These are phyloP conservation scores for Sebastes itinus DNA, from an alignment of 2,797 vertebrate genomes.

Conservation along the genomic window DNA sequence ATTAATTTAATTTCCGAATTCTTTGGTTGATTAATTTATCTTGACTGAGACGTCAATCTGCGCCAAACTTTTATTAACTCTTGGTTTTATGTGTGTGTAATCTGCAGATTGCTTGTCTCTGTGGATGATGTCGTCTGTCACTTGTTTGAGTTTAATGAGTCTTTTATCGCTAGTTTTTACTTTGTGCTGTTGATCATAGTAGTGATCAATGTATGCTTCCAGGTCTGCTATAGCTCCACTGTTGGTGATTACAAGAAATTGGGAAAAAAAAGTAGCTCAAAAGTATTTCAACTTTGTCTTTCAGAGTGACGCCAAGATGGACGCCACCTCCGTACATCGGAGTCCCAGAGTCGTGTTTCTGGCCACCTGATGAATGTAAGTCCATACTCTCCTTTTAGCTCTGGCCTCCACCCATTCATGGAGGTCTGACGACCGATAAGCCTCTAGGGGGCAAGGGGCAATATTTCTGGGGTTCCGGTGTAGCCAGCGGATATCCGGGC, in stretches of 20 bases:
- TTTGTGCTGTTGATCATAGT: not conserved
- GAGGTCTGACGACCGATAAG: too few species aligned
- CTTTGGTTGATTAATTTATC: not conserved
- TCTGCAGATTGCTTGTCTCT: too few species aligned
- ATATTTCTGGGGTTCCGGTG: too few species aligned
- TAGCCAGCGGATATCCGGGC: too few species aligned
- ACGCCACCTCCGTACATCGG: constrained; percentile 8
- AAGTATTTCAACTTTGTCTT: not conserved
- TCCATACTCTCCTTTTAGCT: not conserved
- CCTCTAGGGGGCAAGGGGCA: too few species aligned
- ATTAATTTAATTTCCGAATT: not conserved
- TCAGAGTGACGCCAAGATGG: not conserved
- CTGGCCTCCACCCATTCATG: not conserved
- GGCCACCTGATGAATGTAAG: not conserved
- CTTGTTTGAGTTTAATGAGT: not conserved
- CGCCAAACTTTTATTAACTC: not conserved
- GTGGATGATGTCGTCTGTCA: too few species aligned
- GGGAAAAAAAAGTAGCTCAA: not conserved
- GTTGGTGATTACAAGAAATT: not conserved
- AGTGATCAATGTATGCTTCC: not conserved
- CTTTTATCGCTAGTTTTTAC: not conserved
- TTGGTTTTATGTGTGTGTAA: not conserved
- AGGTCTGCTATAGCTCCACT: not conserved
- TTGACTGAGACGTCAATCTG: not conserved
- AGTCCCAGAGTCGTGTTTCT: not conserved